Base-by-base conservation (phyloP, 2,113 vertebrate genomes). In the Protomyctophum bolini region DNA sequence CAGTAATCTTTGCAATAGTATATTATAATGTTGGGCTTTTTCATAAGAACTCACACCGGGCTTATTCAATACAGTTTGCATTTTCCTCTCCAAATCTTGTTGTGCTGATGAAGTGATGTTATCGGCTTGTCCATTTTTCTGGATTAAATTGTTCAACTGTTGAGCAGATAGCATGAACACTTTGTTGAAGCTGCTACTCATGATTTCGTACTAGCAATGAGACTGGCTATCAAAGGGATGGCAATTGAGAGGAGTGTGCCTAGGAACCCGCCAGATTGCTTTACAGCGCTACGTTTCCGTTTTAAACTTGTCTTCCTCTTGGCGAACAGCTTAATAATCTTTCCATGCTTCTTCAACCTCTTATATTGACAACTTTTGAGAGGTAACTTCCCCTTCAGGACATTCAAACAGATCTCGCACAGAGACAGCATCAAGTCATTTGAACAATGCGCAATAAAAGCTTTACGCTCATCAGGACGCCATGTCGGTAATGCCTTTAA, bases 201-300 rank as follows among this genome's bases (percentile, higher is more conserved):
- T 62, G 10, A 12, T 62, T 6, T 29, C 10, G 8, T 41, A 62
- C 2, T 46, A 45, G 60, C 60, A 10, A 62, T 45, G 11, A 62
- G 60, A 45, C 60, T 62, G 11, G 60, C 46, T 29, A 62, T 46
- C 33, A 62, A 62, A 46, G 60, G 60, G 7, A 62, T 10, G 47
- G 29, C 60, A 11, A 47, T 14, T 10, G 61, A 63, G 41, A 63
- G 41, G n/a, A 63, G 21, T 3, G 45, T 33, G 2, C 46, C 6
- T 46, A 63, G 6, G 15, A 63, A 63, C 7, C 60, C 60, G 2
- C 45, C 45, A n/a, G 8, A 14, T 11, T 63, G 45, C 8, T 8
- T 12, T 14, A 63, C 45, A 46, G 21, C 45, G n/a, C n/a, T 63
- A 8, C 45, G 45, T n/a, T 63, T 63, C 7, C 8, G 46, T 8